Evolutionary conservation across 2,113 vertebrate species (phyloP).

Genomic region (Coracopsis vasa): DNA sequence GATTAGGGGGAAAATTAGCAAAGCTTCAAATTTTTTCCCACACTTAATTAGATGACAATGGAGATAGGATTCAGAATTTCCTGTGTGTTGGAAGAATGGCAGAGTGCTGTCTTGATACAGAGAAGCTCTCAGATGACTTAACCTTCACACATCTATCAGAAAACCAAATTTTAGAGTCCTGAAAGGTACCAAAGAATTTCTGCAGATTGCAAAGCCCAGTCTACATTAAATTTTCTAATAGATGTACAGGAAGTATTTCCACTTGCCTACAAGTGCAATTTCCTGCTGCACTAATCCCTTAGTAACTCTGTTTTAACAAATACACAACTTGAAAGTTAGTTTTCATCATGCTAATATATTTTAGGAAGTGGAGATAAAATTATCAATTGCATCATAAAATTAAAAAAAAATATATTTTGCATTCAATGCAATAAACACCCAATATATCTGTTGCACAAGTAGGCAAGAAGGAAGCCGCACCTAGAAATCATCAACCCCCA

Average conservation of each 20-base stretch:
- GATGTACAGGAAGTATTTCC: background rate
- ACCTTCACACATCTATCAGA: background rate
- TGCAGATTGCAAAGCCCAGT: background rate
- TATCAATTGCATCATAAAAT: background rate
- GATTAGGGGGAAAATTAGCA: background rate
- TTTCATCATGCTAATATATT: background rate
- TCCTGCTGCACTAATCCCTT: background rate
- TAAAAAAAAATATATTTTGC: background rate
- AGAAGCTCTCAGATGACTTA: background rate
- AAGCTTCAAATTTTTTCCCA: background rate
- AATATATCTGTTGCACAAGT: background rate
- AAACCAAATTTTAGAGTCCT: background rate
- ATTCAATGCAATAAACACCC: background rate
- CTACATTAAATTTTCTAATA: background rate
- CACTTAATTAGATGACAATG: background rate
- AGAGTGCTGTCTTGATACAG: background rate
- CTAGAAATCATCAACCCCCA: background rate
- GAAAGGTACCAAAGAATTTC: background rate
- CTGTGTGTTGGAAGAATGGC: background rate
- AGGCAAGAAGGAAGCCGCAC: background rate
- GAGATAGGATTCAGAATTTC: background rate
- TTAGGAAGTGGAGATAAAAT: conserved; percentile 4
- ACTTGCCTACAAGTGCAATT: background rate
- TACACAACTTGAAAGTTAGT: background rate
- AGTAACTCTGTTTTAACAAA: background rate